Base-by-base conservation (phyloP, 2,888 invertebrate genomes). In the Drosophila meridionalis region DNA sequence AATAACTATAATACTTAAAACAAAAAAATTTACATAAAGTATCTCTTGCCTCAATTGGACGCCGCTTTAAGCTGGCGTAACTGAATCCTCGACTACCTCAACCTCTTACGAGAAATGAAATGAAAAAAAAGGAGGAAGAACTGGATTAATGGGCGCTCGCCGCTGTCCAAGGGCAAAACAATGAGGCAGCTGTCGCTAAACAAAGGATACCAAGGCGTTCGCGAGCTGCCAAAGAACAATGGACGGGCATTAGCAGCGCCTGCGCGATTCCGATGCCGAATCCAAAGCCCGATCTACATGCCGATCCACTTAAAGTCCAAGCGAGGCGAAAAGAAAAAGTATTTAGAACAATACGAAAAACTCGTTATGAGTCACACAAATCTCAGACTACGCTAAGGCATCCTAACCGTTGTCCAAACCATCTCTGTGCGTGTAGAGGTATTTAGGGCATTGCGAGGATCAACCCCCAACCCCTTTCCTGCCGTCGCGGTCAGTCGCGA, bases 351-450 rank as follows among this genome's bases (percentile, higher is more conserved):
- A 76, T 68, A 26, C 62, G 73, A 53, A 70, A 87, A 87, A 87
- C 87, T 83, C 82, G 87, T 87, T 89, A 87, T 85, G 89, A 85
- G 85, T 87, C 87, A 82, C 87, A 87, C 87, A 87, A 87, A 85
- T 89, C 83, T 89, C 89, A 80, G 72, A 68, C 43, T 82, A 76
- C 86, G 73, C 58, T 7, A 62, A 63, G 68, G 60, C 67, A 78
- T 60, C 76, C 34, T 65, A 66, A 38, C 66, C 68, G 67, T 47
- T 73, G 77, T 76, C 83, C 72, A 68, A 58, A 43, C 53, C 66
- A 48, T 66, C 36, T 59, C 14, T 34, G 40, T 71, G 30, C 48
- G 43, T 48, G 38, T 59, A 30, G 34, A 66, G 78, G 67, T 76
- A 80, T 79, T 80, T 80, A 79, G 67, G 73, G 77, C 72, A 53